Conservation (phyloP, 2,888 invertebrate species). For the Eilema caniola region DNA sequence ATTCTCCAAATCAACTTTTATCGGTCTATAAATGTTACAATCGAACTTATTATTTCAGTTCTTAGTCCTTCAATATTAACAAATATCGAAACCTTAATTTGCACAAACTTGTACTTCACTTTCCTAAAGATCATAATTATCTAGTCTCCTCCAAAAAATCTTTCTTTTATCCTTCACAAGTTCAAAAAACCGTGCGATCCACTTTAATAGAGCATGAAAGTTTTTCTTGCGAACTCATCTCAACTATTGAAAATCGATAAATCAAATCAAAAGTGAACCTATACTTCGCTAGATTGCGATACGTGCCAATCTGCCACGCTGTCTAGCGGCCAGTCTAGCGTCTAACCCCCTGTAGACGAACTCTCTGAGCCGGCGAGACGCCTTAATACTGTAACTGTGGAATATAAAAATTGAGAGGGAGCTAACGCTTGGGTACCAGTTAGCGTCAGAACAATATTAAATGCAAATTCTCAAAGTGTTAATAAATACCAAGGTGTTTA, state of each 20-base stretch:
- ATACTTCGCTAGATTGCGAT: background rate
- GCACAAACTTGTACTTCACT: no score
- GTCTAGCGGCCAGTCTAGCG: constrained; percentile 2
- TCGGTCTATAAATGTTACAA: no score
- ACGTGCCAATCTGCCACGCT: background rate
- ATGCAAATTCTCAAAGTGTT: no score
- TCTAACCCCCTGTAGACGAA: background rate
- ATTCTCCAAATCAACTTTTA: no score
- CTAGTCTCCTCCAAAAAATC: background rate
- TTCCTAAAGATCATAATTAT: background rate
- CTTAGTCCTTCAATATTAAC: no score
- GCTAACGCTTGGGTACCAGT: background rate
- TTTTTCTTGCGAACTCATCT: background rate
- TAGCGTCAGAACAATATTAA: no score
- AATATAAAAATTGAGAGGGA: background rate
- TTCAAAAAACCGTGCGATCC: background rate
- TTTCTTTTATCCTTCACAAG: background rate
- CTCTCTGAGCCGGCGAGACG: background rate
- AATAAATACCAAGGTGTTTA: no score
- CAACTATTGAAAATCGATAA: background rate
- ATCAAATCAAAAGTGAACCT: background rate
- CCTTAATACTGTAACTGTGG: background rate
- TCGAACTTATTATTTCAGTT: no score
- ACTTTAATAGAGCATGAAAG: background rate
- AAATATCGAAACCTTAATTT: no score